Base-by-base conservation (phyloP, 2,113 vertebrate genomes). In the Salvelinus fontinalis region DNA sequence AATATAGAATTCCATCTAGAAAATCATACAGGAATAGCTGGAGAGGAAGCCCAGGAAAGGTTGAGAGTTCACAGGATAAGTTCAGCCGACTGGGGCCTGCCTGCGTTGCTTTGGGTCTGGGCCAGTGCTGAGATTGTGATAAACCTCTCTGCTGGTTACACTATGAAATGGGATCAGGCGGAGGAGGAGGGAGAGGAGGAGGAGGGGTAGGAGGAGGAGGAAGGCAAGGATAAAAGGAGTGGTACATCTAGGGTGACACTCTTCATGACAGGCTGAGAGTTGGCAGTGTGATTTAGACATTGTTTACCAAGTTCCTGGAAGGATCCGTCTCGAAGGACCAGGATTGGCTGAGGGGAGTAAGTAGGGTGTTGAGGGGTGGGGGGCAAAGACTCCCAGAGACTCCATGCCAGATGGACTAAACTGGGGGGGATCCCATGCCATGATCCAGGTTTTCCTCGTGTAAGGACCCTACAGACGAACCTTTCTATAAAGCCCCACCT, bases 151-250 rank as follows among this genome's bases (percentile, higher is more conserved):
- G 84, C 85, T 81, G 87, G 87, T 85, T 87, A 78, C 76, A 85
- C 83, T 88, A 82, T 88, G 87, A 90, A 91, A 91, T 80, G 81
- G 84, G 89, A 90, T 91, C 87, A 87, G 85, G 31, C 86, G 72
- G 73, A 85, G 77, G 81, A 75, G 87, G 82, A 86, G 76, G 83
- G 79, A 81, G 84, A 80, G 79, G 80, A 73, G 73, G 67, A 54
- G 73, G 77, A 31, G 77, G 76, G 79, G 18, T 22, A 74, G 71
- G 83, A 79, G 6, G 70, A 84, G 75, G 81, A 75, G 87, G 81
- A 26, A 26, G 26, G 26, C 26, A 26, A 86, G 76, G 82, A 80
- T 80, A 84, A 79, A 79, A 80, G 67, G 26, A 54, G 16, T 22
- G 57, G 71, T 5, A 7, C 64, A 12, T 1, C 49, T 8, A n/a